Conservation (phyloP, 2,888 invertebrate species). For the Nymphalis c-album region DNA sequence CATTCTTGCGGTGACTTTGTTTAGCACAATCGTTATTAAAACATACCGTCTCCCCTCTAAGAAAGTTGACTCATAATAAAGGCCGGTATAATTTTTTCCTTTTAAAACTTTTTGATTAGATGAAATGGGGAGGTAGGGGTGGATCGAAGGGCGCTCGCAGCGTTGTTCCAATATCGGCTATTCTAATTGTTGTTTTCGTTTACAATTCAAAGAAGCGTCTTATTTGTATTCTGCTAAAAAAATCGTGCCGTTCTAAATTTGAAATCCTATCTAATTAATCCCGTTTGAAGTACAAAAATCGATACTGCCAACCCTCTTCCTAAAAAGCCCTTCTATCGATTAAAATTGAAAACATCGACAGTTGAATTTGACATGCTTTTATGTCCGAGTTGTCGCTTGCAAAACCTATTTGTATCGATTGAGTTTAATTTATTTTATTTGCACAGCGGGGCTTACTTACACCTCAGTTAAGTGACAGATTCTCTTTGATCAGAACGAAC, state of each 20-base stretch:
- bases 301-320: slow-evolving; percentile 43
- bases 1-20: slow-evolving; percentile 42
- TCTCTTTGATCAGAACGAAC: slow-evolving; percentile 11
- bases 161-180: slow-evolving; percentile 75
- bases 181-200: slow-evolving; percentile 79
- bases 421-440: slow-evolving; percentile 39
- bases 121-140: slow-evolving; percentile 78
- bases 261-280: slow-evolving; percentile 50
- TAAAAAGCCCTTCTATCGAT: slow-evolving; percentile 61
- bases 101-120: slow-evolving; percentile 83
- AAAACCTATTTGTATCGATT: slow-evolving; percentile 59
- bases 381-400: slow-evolving; percentile 49
- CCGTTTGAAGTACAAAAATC: slow-evolving; percentile 59
- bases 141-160: slow-evolving; percentile 62
- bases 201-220: slow-evolving; percentile 56
- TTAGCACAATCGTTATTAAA: slow-evolving; percentile 78
- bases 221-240: slow-evolving; percentile 14
- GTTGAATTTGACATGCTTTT: slow-evolving; percentile 64
- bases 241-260: slow-evolving; percentile 21
- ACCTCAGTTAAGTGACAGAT: slow-evolving; percentile 13
- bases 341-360: slow-evolving; percentile 74
- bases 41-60: slow-evolving; percentile 76
- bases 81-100: slow-evolving; percentile 81
- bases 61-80: slow-evolving; percentile 82
- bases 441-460: slow-evolving; percentile 18